Base-by-base conservation (phyloP, 23 tunicate genomes). In the Trididemnum clinides region DNA sequence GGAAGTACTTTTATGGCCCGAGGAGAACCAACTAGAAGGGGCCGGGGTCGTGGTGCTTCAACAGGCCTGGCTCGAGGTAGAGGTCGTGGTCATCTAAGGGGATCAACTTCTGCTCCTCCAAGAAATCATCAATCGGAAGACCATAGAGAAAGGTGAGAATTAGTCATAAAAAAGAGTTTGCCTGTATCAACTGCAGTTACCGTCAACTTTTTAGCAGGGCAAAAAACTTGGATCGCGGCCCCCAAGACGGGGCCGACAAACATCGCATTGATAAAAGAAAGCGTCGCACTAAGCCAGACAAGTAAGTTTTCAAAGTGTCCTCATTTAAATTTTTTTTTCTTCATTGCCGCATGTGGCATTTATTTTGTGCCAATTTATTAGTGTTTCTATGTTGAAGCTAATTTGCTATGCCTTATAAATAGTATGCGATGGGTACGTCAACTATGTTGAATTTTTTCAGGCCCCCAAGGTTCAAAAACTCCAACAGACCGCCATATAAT, bases 401-500 rank as follows among this genome's bases (percentile, higher is more conserved):
- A n/a, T n/a, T n/a, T n/a, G n/a, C n/a, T n/a, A n/a, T n/a, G n/a
- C n/a, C n/a, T n/a, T n/a, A n/a, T n/a, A n/a, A n/a, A n/a, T n/a
- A n/a, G n/a, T n/a, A n/a, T n/a, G n/a, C n/a, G n/a, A n/a, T n/a
- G n/a, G n/a, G n/a, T n/a, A n/a, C n/a, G 10, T 49, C 10, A 49
- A 49, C 54, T 15, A n/a, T n/a, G n/a, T n/a, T n/a, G n/a, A n/a
- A n/a, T 28, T 69, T 69, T 66, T 38, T 31, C 64, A 86, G 97
- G 18, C 97, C 97, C 1, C 97, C 97, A 7, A 85, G 97, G 33
- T 92, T 92, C 71, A 82, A 92, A 34, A 82, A 78, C 51, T 27
- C 86, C 5, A 28, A 29, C 1, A 72, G 71, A 31, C 70, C 82
- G 29, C 64, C 51, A n/a, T 0, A 72, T 73, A 33, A 77, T 10